A percentile compares a stretch with the other conserved stretches of the same genome.
Conservation (phyloP, 2,113 vertebrate species). For the Tonatia bakeri region DNA sequence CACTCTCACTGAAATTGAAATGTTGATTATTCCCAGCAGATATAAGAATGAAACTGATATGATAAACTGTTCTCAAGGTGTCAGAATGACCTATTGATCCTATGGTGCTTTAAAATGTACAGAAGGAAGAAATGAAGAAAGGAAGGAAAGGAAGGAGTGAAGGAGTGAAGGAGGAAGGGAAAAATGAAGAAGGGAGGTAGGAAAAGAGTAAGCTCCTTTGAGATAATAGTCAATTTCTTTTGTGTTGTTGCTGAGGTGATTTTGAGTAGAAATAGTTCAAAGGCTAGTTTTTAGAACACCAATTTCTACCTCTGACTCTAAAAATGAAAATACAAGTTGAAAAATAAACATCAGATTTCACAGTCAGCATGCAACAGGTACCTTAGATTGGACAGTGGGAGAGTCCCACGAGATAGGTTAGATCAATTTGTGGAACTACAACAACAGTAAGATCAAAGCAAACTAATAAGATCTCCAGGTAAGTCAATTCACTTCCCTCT, state of each 20-base stretch:
- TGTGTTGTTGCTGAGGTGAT: background rate
- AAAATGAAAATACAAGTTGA: background rate
- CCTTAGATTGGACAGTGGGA: background rate
- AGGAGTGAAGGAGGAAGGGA: background rate
- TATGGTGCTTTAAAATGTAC: background rate
- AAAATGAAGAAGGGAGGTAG: background rate
- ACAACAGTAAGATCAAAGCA: background rate
- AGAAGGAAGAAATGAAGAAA: background rate
- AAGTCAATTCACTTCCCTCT: background rate
- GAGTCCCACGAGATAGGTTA: background rate
- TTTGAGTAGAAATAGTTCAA: conserved; percentile 7
- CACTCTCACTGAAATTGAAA: conserved; percentile 62
- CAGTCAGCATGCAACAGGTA: background rate
- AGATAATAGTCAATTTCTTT: background rate
- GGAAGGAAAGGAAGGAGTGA: background rate
- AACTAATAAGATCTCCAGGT: background rate
- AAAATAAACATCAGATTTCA: background rate
- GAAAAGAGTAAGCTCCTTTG: background rate
- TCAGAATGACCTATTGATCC: conserved; percentile 41
- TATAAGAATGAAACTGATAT: conserved; percentile 16
- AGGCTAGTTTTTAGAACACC: background rate
- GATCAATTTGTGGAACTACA: background rate
- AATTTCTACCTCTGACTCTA: background rate
- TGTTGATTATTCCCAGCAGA: conserved; percentile 49
- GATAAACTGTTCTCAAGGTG: background rate